Base-by-base conservation (phyloP, 2,888 invertebrate genomes). In the Tinea semifulvella region DNA sequence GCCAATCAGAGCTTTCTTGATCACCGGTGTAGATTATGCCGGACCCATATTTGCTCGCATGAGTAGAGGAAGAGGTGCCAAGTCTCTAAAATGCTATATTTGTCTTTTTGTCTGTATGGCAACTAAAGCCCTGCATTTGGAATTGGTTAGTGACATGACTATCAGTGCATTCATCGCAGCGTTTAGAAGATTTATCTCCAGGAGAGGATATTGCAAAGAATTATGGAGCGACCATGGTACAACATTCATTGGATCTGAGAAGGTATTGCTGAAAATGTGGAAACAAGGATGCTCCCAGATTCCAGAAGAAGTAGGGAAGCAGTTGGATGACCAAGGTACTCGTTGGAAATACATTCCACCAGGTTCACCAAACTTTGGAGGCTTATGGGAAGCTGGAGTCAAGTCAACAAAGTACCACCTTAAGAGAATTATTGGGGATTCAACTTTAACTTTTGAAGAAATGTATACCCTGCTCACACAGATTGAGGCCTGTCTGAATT, bases 71-170 rank as follows among this genome's bases (percentile, higher is more conserved):
- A 19, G 48, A 36, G 49, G 48, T 3, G 18, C n/a, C 6, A 28
- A 20, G 8, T 28, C 46, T 18, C 26, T 14, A 2, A 46, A 46
- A 28, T 42, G 46, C 2, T 46, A 46, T 13, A 46, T 46, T 4
- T 52, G 53, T 17, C 18, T 51, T 1, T 52, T 53, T 31, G 38
- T 52, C 2, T 58, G 57, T 27, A 47, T 56, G 50, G 46, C 47
- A 0, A 54, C 56, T 0, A 48, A 50, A 5, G 60, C 57, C 0
- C 44, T 58, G 4, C 60, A 60, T 43, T 26, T 62, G 0, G 62
- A 63, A 43, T 45, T 51, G 1, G 58, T 61, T 1, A 50, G 50
- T 1, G 56, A 56, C 8, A 47, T 61, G 1, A 52, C 56, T 1
- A 46, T 57, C 1, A 48, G 55, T 45, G 57, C 52, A 1, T 57